Conservation (phyloP, 2,888 invertebrate genomes). For the Tortricodes alternella region DNA sequence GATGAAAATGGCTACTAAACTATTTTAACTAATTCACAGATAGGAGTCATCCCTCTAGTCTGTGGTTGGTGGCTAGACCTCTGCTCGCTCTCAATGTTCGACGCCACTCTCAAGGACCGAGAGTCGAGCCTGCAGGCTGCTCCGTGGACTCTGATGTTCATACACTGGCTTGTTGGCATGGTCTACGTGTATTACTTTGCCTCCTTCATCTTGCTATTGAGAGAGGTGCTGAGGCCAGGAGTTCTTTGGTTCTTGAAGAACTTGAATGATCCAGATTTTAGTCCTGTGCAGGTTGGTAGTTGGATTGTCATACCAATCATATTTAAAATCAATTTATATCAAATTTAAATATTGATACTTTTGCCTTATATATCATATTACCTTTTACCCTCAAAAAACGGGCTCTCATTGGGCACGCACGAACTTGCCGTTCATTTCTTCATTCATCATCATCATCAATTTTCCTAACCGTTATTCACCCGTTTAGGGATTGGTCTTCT, state of each 20-base stretch:
- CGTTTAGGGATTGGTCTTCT: too few relatives aligned
- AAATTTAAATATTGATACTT: too few relatives aligned
- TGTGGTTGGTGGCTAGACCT: conserved; percentile 99
- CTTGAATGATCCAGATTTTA: conserved; percentile 99
- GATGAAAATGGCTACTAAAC: too few relatives aligned
- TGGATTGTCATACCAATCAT: background rate
- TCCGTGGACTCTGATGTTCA: conserved; percentile 98
- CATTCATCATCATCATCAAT: too few relatives aligned
- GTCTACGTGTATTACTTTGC: conserved; percentile 99
- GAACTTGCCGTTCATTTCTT: too few relatives aligned
- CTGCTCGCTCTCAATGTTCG: conserved; percentile 96
- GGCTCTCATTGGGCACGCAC: too few relatives aligned
- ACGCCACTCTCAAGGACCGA: conserved; percentile 93
- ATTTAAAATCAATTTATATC: conserved; percentile 2
- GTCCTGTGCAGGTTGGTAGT: conserved; percentile 93
- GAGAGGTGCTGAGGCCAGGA: conserved; percentile 97
- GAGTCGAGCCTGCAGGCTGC: conserved; percentile 94
- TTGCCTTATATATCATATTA: too few relatives aligned
- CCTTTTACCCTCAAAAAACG: too few relatives aligned
- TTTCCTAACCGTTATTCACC: too few relatives aligned
- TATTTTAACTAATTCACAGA: too few relatives aligned
- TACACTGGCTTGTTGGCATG: conserved; percentile 99
- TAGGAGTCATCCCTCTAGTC: conserved; percentile 97
- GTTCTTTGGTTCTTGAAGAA: conserved; percentile 99
- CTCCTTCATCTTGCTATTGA: conserved; percentile 94